phyloP scores from a whole-genome alignment of 2,113 vertebrate species.

The Prunella fulvescens region DNA sequence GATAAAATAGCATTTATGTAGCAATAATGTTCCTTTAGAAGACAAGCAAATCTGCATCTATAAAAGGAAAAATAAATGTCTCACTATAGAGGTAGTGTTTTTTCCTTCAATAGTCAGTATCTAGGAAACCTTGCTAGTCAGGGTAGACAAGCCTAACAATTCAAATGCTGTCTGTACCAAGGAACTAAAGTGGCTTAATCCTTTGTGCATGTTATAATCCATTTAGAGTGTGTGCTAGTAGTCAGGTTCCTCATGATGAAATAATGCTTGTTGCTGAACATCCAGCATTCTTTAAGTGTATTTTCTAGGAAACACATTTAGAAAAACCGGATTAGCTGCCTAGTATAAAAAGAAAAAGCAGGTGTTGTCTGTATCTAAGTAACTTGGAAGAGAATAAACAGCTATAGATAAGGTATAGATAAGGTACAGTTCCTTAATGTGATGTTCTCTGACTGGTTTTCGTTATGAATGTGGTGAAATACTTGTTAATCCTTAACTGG shows the following conservation, averaged over 20 bases:
- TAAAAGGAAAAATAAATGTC: not conserved
- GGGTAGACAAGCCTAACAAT: not conserved
- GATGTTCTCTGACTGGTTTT: not conserved
- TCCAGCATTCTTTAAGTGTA: not conserved
- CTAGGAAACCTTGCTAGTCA: not conserved
- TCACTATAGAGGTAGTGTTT: not conserved
- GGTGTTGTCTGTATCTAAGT: not conserved
- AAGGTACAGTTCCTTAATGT: not conserved
- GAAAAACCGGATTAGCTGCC: not conserved
- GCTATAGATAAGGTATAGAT: not conserved
- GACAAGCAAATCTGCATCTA: not conserved
- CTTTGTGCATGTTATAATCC: not conserved
- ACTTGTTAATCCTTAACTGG: not conserved
- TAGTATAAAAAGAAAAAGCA: not conserved
- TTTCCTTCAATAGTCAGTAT: not conserved
- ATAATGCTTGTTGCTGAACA: not conserved
- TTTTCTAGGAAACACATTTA: not conserved
- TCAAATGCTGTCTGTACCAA: not conserved
- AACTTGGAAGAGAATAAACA: not conserved
- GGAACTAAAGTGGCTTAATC: not conserved
- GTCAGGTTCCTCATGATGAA: not conserved
- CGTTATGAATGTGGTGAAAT: not conserved
- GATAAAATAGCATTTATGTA: not conserved
- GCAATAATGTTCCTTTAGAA: not conserved
- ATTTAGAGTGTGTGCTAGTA: not conserved